A percentile compares a stretch with the other conserved stretches of the same genome.
phyloP scores from a whole-genome alignment of 2,113 vertebrate genomes.

The Spea multiplicata region DNA sequence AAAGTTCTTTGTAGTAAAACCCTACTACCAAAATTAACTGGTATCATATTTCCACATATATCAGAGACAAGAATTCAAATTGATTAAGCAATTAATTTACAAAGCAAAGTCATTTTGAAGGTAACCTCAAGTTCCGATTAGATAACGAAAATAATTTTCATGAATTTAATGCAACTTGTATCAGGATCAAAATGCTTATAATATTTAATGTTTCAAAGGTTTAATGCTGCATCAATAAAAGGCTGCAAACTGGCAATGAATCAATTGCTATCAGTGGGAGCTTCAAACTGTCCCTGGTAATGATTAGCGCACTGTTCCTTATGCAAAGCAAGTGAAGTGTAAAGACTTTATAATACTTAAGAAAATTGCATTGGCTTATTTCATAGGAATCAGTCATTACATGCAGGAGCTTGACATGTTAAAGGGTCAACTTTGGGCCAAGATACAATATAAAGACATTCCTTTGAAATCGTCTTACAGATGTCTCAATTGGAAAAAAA shows the following conservation, averaged over 20 bases:
- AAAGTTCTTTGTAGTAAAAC: not conserved
- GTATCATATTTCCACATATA: not conserved
- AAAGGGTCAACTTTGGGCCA: too few species aligned
- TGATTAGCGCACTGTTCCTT: not conserved
- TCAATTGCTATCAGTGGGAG: conserved; percentile 12
- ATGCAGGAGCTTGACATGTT: too few species aligned
- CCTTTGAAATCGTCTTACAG: too few species aligned
- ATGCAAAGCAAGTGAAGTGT: not conserved
- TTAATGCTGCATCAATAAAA: conserved; percentile 10
- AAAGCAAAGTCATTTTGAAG: conserved; percentile 47
- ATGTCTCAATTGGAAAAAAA: too few species aligned
- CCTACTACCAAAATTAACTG: not conserved
- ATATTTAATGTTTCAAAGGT: conserved; percentile 23
- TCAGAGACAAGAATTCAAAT: conserved; percentile 3
- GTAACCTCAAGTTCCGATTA: conserved; percentile 41
- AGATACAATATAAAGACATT: too few species aligned
- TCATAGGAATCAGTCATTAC: too few species aligned
- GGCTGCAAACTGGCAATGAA: not conserved
- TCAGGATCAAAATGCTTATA: conserved; percentile 21
- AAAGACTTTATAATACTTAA: too few species aligned
- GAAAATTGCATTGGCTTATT: too few species aligned
- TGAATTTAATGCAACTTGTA: conserved; percentile 17
- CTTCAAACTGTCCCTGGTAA: conserved; percentile 4
- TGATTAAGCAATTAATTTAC: conserved; percentile 39
- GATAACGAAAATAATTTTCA: conserved; percentile 40